Base-by-base conservation (phyloP, 2,797 vertebrate genomes). In the Ptychobarbus kaznakovi region DNA sequence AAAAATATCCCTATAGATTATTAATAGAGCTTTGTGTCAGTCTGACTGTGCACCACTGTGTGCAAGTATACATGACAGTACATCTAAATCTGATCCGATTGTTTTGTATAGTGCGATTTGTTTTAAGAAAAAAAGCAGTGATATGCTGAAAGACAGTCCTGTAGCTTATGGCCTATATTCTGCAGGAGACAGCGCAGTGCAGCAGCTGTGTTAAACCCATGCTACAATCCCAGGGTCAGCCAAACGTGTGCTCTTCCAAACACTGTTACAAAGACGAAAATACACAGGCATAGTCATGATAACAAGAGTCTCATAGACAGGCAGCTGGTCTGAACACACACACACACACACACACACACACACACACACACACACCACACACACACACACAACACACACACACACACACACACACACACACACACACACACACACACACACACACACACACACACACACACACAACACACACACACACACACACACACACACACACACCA, bases 211-310 rank as follows among this genome's bases (percentile, higher is more conserved):
- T 83, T 66, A 76, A 70, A 78, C 76, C 42, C 40, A 69, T 56
- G 46, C 70, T 25, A 3, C 42, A 38, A n/a, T 74, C 32, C 32
- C 82, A 76, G 68, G 75, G 66, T 80, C 75, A 70, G 75, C 65
- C 83, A 80, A 85, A 49, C 22, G 25, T 72, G 25, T 72, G 51
- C 20, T 72, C 51, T 61, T 85, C 75, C 75, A 80, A 40, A 78
- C 56, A 63, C 56, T 46, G 49, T 46, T 46, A 85, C 68, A 80
- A 63, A 80, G 53, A 78, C 56, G 6, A 38, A 80, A 72, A 80
- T 65, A 85, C 68, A 63, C 77, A 65, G 28, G 56, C 81, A 78
- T 44, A 78, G 18, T 83, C 61, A 66, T 68, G 72, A 83, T 61
- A 53, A 49, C 73, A 76, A 53, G 22, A 51, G 20, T 72, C 68